These are phyloP conservation scores for Lonchura striata DNA, from an alignment of 2,113 vertebrate genomes.

Conservation along the genomic window DNA sequence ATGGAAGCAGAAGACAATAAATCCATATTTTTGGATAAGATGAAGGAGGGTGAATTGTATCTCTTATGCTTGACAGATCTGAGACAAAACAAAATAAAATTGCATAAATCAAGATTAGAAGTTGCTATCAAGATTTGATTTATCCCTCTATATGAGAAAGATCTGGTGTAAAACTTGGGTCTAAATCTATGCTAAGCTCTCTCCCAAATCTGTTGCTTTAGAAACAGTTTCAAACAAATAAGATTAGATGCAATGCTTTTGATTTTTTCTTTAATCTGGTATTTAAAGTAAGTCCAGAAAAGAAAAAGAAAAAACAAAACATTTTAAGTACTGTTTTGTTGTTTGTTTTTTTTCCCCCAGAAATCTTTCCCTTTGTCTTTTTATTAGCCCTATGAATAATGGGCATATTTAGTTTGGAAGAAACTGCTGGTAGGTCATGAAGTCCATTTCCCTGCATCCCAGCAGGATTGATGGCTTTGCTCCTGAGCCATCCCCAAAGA, in stretches of 20 bases:
- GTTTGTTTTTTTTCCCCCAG: not conserved
- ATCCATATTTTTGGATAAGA: not conserved
- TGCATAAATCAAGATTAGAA: not conserved
- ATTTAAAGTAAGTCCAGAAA: not conserved
- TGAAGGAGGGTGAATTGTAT: not conserved
- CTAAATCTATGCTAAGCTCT: not conserved
- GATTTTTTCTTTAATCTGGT: not conserved
- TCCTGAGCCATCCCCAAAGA: conserved; percentile 12
- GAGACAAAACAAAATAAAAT: not conserved
- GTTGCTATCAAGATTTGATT: not conserved
- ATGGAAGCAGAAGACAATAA: not conserved
- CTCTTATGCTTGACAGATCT: not conserved
- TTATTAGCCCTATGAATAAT: conserved; percentile 57
- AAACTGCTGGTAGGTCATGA: conserved; percentile 14
- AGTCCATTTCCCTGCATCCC: conserved; percentile 5
- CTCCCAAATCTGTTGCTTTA: not conserved
- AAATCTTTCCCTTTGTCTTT: conserved; percentile 15
- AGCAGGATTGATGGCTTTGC: conserved; percentile 45
- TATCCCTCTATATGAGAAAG: not conserved
- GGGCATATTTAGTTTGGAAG: conserved; percentile 36
- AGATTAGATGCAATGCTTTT: not conserved
- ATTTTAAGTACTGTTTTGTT: not conserved
- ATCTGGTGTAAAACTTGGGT: not conserved
- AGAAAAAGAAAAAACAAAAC: not conserved
- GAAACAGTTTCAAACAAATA: not conserved